Conservation (phyloP, 2,888 invertebrate species). For the Meloe dianella region DNA sequence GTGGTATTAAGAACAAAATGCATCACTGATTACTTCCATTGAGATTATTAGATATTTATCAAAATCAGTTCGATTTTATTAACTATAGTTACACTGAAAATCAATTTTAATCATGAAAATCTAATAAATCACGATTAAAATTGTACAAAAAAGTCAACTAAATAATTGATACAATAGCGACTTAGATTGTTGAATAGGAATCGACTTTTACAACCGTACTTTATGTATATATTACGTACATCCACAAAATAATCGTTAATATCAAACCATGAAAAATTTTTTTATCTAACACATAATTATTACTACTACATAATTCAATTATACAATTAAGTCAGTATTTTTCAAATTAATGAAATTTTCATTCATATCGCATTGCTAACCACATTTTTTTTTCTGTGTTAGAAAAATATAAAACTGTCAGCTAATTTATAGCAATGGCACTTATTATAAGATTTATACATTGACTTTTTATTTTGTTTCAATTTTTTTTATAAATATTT, state of each 20-base stretch:
- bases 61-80: background rate
- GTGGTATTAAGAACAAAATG: background rate
- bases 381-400: conserved; percentile 26
- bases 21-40: background rate
- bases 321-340: background rate
- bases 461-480: conserved; percentile 30
- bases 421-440: conserved; percentile 50
- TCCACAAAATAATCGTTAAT: conserved; percentile 3
- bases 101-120: background rate
- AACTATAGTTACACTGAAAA: background rate
- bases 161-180: background rate
- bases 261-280: conserved; percentile 12
- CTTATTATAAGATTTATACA: conserved; percentile 42
- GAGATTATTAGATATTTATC: background rate
- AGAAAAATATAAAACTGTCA: conserved; percentile 53
- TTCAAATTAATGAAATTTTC: conserved; percentile 21
- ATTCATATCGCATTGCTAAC: conserved; percentile 36
- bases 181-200: background rate
- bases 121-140: background rate
- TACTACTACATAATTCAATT: background rate
- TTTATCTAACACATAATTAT: background rate
- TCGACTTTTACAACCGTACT: background rate
- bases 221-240: background rate
- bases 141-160: background rate
- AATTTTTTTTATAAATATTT: conserved; percentile 24